phyloP scores from a whole-genome alignment of 2,113 vertebrate genomes.

The Heteronetta atricapilla region DNA sequence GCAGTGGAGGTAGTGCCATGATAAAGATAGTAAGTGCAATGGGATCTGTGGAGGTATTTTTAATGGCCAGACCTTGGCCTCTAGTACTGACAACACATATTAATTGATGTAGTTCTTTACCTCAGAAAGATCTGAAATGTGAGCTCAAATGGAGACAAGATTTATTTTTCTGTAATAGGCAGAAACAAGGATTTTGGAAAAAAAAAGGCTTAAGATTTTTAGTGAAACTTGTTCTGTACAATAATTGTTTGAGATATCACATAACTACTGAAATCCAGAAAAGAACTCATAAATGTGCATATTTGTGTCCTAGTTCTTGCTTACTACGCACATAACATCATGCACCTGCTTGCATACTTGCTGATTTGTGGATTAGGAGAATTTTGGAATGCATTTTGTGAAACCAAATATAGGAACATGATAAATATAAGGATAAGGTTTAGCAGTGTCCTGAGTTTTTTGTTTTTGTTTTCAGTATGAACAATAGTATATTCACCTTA shows the following conservation, averaged over 20 bases:
- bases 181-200: background rate
- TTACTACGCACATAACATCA: background rate
- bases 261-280: background rate
- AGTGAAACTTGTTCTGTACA: background rate
- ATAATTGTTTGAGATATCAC: background rate
- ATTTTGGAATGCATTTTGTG: background rate
- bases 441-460: background rate
- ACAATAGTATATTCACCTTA: background rate
- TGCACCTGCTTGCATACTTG: background rate
- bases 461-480: background rate
- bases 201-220: background rate
- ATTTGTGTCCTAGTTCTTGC: background rate
- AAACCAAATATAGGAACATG: background rate
- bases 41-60: background rate
- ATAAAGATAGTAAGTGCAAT: background rate
- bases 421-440: background rate
- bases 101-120: background rate
- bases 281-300: background rate
- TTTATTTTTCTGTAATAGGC: background rate
- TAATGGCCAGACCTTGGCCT: background rate
- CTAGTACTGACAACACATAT: background rate
- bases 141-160: background rate
- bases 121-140: background rate
- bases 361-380: background rate
- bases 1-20: background rate